Conservation (phyloP, 37 sponge, comb jelly and placozoan genomes). For the Spongilla lacustris region DNA sequence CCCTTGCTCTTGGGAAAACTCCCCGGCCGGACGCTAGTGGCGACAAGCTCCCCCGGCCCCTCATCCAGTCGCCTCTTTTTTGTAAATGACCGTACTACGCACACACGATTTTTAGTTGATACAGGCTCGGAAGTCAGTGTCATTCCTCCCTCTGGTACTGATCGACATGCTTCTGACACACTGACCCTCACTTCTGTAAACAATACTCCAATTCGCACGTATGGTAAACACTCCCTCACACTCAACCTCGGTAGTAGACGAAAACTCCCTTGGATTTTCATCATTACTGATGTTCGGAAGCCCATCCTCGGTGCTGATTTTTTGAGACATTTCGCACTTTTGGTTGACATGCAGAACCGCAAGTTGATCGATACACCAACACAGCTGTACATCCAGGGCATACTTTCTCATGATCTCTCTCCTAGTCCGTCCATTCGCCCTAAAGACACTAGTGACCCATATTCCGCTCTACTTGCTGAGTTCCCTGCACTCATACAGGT, state of each 20-base stretch:
- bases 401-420: neutral
- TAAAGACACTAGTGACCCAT: conserved; percentile 41
- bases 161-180: neutral
- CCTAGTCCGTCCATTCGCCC: conserved; percentile 16
- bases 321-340: conserved; percentile 31
- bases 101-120: conserved; percentile 48
- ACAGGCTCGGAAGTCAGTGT: conserved; percentile 61
- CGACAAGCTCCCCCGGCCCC: conserved; percentile 71
- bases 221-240: conserved; percentile 57
- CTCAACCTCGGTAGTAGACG: conserved; percentile 73
- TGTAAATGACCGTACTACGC: conserved; percentile 7
- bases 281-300: conserved; percentile 68
- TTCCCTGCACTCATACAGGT: conserved; percentile 41
- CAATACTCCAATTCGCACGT: conserved; percentile 48
- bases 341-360: conserved; percentile 57
- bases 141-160: conserved; percentile 18
- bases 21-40: conserved; percentile 51
- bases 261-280: conserved; percentile 69
- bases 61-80: conserved; percentile 20
- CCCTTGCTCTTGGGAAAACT: conserved; percentile 43
- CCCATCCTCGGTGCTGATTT: conserved; percentile 77
- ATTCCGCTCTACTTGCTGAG: conserved; percentile 21
- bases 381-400: conserved; percentile 28
- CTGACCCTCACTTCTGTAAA: conserved; percentile 41
- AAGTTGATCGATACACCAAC: conserved; percentile 26